phyloP scores from a whole-genome alignment of 1,140 invertebrate species.

The Pararge aegeria region DNA sequence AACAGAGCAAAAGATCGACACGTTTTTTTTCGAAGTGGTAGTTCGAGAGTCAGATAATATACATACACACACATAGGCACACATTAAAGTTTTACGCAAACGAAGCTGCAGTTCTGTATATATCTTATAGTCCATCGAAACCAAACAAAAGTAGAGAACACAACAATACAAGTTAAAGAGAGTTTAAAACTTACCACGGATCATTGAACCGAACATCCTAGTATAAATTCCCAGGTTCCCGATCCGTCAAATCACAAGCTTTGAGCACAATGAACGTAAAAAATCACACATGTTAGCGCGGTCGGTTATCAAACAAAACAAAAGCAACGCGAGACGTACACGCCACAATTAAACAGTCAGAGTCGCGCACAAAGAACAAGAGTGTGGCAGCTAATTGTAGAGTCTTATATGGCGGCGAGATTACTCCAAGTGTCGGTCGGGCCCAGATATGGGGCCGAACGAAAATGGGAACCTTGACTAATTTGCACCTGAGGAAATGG shows the following conservation, averaged over 20 bases:
- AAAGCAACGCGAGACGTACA: conserved; percentile 35
- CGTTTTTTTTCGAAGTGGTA: too few species aligned
- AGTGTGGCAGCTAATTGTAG: conserved; percentile 65
- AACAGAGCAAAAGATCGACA: too few species aligned
- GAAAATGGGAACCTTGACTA: conserved; percentile 66
- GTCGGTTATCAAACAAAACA: conserved; percentile 45
- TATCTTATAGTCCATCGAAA: too few species aligned
- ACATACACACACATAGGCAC: too few species aligned
- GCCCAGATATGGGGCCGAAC: conserved; percentile 41
- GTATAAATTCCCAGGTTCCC: conserved; percentile 18
- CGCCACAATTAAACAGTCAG: conserved; percentile 55
- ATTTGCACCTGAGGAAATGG: conserved; percentile 49
- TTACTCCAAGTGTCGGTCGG: conserved; percentile 50
- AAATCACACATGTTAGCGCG: conserved; percentile 27
- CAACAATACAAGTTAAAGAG: background rate
- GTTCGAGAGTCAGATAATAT: too few species aligned
- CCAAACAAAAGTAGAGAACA: too few species aligned
- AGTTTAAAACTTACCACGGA: background rate
- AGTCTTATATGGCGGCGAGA: conserved; percentile 55
- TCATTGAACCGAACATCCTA: background rate
- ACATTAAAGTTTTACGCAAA: too few species aligned
- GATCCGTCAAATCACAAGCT: conserved; percentile 28
- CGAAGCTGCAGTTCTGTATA: too few species aligned
- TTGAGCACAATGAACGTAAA: conserved; percentile 18
- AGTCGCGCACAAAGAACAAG: conserved; percentile 52